Conservation (phyloP, 2,888 invertebrate species). For the Synergus japonicus region DNA sequence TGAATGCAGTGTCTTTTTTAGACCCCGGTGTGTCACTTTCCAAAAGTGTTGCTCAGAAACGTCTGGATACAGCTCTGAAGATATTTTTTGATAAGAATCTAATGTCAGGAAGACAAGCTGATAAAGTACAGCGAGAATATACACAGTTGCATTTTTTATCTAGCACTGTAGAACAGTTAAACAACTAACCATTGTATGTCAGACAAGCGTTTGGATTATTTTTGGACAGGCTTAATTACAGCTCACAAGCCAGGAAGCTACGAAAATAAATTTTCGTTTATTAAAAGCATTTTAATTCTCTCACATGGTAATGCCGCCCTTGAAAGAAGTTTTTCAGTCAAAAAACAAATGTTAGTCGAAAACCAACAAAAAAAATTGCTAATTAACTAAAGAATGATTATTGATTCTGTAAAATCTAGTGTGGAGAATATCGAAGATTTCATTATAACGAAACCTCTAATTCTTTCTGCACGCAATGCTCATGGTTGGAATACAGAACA, state of each 20-base stretch:
- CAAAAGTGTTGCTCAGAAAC: neutral
- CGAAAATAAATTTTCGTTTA: too few relatives aligned
- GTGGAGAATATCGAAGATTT: too few relatives aligned
- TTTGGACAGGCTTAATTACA: constrained; percentile 15
- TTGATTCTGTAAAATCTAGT: too few relatives aligned
- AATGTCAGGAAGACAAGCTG: neutral
- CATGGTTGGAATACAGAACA: constrained; percentile 37
- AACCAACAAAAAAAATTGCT: too few relatives aligned
- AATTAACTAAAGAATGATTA: too few relatives aligned
- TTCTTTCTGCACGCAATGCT: too few relatives aligned
- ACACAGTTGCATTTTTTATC: neutral
- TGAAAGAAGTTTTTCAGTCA: too few relatives aligned
- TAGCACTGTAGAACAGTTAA: constrained; percentile 3
- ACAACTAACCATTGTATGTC: neutral
- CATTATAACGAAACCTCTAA: too few relatives aligned
- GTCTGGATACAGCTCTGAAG: neutral
- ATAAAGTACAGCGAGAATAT: constrained; percentile 5
- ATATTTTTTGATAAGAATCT: neutral
- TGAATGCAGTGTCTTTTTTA: constrained; percentile 17
- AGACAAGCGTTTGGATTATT: constrained; percentile 35
- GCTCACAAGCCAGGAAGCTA: constrained; percentile 8
- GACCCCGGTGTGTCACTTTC: constrained; percentile 17
- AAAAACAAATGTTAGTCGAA: too few relatives aligned
- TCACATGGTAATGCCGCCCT: too few relatives aligned
- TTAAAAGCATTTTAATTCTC: too few relatives aligned